Conservation (phyloP, 1,140 invertebrate genomes). For the Musca vetustissima region DNA sequence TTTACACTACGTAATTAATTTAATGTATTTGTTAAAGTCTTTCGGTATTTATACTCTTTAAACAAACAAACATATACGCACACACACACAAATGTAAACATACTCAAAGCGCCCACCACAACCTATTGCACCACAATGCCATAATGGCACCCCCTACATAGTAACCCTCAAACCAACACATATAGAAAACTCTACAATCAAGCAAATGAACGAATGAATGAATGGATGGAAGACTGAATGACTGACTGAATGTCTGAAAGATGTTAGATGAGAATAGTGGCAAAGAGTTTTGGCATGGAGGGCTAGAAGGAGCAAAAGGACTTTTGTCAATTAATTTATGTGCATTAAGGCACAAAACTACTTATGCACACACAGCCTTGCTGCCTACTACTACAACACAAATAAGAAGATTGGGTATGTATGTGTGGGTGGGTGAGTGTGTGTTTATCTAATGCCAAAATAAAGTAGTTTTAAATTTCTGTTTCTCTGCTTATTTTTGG, state of each 20-base stretch:
- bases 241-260: no score
- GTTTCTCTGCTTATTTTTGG: no score
- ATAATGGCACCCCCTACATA: no score
- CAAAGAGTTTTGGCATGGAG: neutral
- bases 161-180: no score
- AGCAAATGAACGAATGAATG: no score
- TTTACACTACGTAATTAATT: constrained; percentile 19
- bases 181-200: no score
- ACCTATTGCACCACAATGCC: no score
- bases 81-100: neutral
- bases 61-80: neutral
- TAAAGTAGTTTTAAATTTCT: no score
- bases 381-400: neutral
- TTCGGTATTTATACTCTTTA: neutral
- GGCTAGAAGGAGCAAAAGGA: neutral
- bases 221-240: no score
- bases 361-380: neutral
- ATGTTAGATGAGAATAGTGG: no score
- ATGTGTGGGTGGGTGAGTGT: no score
- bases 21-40: constrained; percentile 18
- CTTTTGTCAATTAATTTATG: constrained; percentile 22
- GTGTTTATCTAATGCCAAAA: no score
- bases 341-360: constrained; percentile 19
- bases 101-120: neutral
- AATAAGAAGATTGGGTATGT: neutral